Base-by-base conservation (phyloP, 1,140 invertebrate genomes). In the Drosophila melanica region DNA sequence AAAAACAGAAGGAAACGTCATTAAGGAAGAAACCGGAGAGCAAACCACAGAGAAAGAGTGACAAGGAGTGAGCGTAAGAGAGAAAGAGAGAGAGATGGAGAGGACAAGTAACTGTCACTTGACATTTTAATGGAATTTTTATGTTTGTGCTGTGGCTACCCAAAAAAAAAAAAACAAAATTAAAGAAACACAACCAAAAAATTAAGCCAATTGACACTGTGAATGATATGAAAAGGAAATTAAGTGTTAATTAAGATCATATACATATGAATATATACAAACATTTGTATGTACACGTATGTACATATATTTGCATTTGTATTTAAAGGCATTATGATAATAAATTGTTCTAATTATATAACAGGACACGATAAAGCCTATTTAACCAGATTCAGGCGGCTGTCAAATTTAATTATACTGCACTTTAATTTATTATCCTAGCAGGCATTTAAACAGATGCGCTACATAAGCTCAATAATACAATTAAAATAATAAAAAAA, bases 121-220 rank as follows among this genome's bases (percentile, higher is more conserved):
- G 78, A 75, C 72, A 81, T 81, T 86, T 86, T 87, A 86, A 86
- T 86, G 79, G 79, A 79, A 87, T 77, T 87, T 79, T 58, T 77
- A 79, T 86, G 82, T 79, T 81, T 76, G 72, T 67, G 14, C 16
- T 37, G 37, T 33, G 50, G n/a, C 41, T 35, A 39, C 37, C 23
- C 58, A 50, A 47, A 42, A 80, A 42, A n/a, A 41, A 35, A 12
- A 75, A 59, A 65, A 45, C 20, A 23, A 23, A 23, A 23, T 23
- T 64, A 6, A 53, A 48, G 37, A 65, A 18, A 12, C 27, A 75
- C 27, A 59, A 66, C 1, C 27, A 37, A 8, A 42, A n/a, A 37
- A 55, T 27, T 12, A 50, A 37, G 12, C 27, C 41, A 47, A 47
- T 20, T 37, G 37, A 42, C 54, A 57, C 54, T 42, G 18, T 39